Conservation (phyloP, 2,888 invertebrate genomes). For the Flabesymbios commensalis region DNA sequence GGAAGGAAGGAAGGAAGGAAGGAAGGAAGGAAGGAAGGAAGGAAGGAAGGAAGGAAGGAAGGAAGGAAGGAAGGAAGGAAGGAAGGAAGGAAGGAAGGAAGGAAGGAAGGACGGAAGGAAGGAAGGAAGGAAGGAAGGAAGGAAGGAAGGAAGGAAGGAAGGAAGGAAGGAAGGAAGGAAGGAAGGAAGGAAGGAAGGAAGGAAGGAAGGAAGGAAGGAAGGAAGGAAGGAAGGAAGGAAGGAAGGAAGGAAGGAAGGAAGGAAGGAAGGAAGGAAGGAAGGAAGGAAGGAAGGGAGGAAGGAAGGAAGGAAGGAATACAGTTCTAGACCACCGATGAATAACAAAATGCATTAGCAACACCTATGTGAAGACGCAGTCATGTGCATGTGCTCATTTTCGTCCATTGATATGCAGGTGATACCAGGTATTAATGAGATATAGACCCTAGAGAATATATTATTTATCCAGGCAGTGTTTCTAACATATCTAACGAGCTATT, state of each 20-base stretch:
- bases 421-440: too few relatives aligned
- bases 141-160: conserved; percentile 18
- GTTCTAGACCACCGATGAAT: too few relatives aligned
- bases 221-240: conserved; percentile 30
- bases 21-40: conserved; percentile 18
- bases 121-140: background rate
- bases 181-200: conserved; percentile 31
- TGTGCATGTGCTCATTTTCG: too few relatives aligned
- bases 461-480: too few relatives aligned
- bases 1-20: conserved; percentile 22
- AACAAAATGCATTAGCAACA: too few relatives aligned
- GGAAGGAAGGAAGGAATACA: conserved; percentile 21
- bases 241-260: conserved; percentile 31
- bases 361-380: too few relatives aligned
- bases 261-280: conserved; percentile 32
- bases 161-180: conserved; percentile 32
- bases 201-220: conserved; percentile 33
- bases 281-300: conserved; percentile 32
- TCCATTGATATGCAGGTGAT: too few relatives aligned
- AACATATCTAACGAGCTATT: too few relatives aligned
- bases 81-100: background rate
- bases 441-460: too few relatives aligned
- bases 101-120: background rate
- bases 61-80: conserved; percentile 7
- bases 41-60: background rate